Percentiles rank a stretch among this genome's conserved stretches.
phyloP scores from a whole-genome alignment of 92 coral and sea anemone genomes.

The Chrysogorgia sp. region DNA sequence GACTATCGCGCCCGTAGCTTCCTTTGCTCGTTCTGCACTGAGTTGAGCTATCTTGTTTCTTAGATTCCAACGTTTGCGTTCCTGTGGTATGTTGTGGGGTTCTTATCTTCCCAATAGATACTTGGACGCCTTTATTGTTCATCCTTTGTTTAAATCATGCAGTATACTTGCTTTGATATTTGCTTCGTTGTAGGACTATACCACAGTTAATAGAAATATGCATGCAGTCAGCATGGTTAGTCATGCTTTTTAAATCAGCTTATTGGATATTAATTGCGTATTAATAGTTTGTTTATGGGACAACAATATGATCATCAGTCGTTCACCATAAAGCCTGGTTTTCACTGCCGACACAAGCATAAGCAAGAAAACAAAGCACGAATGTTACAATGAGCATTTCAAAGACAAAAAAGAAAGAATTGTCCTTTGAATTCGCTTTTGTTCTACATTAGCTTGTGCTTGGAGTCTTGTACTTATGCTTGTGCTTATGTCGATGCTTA shows the following conservation, averaged over 20 bases:
- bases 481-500: constrained; percentile 3
- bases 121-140: constrained; percentile 44
- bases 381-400: background rate
- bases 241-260: no score
- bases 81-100: constrained; percentile 23
- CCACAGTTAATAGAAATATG: no score
- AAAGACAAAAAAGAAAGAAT: constrained; percentile 1
- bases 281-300: no score
- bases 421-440: background rate
- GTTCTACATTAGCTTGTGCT: background rate
- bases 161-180: no score
- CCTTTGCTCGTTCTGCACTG: constrained; percentile 33
- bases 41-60: constrained; percentile 3
- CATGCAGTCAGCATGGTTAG: no score
- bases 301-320: no score
- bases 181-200: no score
- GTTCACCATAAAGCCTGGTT: no score
- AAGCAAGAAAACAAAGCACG: no score
- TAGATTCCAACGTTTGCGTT: constrained; percentile 36
- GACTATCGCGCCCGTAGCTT: constrained; percentile 25
- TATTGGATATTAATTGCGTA: no score
- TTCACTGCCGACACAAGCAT: no score
- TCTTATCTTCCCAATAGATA: constrained; percentile 35
- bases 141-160: no score
- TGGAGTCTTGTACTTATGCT: background rate